Base-by-base conservation (phyloP, 2,113 vertebrate species). In the Gopherus evgoodei region DNA sequence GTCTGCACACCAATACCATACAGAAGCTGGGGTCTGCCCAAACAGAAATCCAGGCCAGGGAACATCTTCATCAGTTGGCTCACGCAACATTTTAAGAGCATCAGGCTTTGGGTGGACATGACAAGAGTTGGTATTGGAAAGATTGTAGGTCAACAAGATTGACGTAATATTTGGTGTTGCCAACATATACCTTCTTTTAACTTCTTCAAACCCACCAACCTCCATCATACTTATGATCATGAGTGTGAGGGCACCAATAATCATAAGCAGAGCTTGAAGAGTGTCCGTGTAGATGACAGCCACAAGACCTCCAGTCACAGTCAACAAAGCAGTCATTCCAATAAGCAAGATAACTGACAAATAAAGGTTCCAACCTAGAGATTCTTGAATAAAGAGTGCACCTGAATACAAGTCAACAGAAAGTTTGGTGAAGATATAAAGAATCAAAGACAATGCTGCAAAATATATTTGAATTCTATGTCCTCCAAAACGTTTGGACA, bases 1-100 rank as follows among this genome's bases (percentile, higher is more conserved):
- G 97, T 99, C 99, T 0, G 99, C 99, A 97, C 99, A 99, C 99
- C 99, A 99, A 97, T 99, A 99, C 99, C 99, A 99, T 54, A 99
- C 99, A 0, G 99, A 99, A n/a, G 99, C 99, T 42, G 99, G 99
- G 1, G 99, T 99, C 97, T 99, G 99, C 54, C 99, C 99, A 35
- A 99, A 97, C 80, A 99, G 82, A 90, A 99, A 99, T 12, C 99
- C 99, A 3, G 99, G 99, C 99, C 99, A 99, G 5, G 99, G 99
- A 83, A 99, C 98, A 83, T 99, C 99, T 97, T 99, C 99, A 87
- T 99, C 99, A n/a, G 98, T 98, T 3, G 99, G 99, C 53, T 98
- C 99, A 1, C 99, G 98, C 82, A 99, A 97, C 97, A 99, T 98
- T 86, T 98, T 98, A 21, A 99, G 98, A 0, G 99, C 98, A 76